Evolutionary conservation across 1,140 invertebrate species (phyloP).

Genomic region (Sarcophaga peregrina): DNA sequence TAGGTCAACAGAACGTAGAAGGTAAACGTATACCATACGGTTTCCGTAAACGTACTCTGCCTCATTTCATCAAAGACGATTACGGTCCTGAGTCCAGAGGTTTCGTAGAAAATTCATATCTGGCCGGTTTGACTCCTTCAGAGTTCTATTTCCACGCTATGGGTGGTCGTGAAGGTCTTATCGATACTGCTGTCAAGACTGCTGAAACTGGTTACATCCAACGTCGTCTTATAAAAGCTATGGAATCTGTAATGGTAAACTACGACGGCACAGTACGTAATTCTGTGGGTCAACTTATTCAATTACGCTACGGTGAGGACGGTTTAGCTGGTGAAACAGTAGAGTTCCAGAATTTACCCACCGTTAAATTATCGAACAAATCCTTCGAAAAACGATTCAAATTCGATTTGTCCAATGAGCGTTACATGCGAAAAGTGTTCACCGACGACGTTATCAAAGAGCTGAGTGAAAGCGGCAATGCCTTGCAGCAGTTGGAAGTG

Average conservation of each 20-base stretch:
- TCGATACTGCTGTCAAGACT: slow-evolving; percentile 99
- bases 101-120: slow-evolving; percentile 99
- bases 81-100: slow-evolving; percentile 99
- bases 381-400: slow-evolving; percentile 96
- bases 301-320: slow-evolving; percentile 98
- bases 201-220: slow-evolving; percentile 99
- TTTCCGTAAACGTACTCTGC: slow-evolving; percentile 96
- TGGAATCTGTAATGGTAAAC: slow-evolving; percentile 99
- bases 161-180: slow-evolving; percentile 99
- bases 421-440: slow-evolving; percentile 89
- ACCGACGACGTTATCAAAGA: slow-evolving; percentile 96
- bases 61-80: slow-evolving; percentile 99
- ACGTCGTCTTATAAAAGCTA: slow-evolving; percentile 99
- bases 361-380: slow-evolving; percentile 94
- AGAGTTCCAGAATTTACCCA: slow-evolving; percentile 95
- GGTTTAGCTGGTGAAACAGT: slow-evolving; percentile 95
- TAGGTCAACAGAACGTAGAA: slow-evolving; percentile 99
- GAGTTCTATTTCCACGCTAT: slow-evolving; percentile 99
- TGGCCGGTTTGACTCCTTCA: slow-evolving; percentile 97
- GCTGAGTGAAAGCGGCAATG: slow-evolving; percentile 90
- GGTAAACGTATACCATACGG: slow-evolving; percentile 99
- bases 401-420: slow-evolving; percentile 96
- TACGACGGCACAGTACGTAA: slow-evolving; percentile 97
- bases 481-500: slow-evolving; percentile 89
- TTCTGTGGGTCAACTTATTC: slow-evolving; percentile 95